Evolutionary conservation across 2,113 vertebrate species (phyloP).

Genomic region (human): GRCh38 chr2:67500501-67501000

Average conservation of each 20-base stretch:
- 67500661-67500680: background rate
- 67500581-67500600: background rate
- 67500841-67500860: background rate
- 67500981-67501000: background rate
- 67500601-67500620: background rate
- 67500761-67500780: background rate
- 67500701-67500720: background rate
- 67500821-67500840: background rate
- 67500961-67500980: background rate
- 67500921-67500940: background rate
- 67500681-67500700: background rate
- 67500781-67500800: background rate
- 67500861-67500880: background rate
- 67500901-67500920: background rate
- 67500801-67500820: background rate
- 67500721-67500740: background rate
- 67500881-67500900: background rate
- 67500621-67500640: background rate
- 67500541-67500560: background rate
- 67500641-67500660: background rate
- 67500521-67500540: background rate
- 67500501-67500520: background rate
- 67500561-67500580: background rate
- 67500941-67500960: background rate
- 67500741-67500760: background rate